These are phyloP conservation scores for Dinomys branickii DNA, from an alignment of 2,113 vertebrate genomes.

Conservation along the genomic window DNA sequence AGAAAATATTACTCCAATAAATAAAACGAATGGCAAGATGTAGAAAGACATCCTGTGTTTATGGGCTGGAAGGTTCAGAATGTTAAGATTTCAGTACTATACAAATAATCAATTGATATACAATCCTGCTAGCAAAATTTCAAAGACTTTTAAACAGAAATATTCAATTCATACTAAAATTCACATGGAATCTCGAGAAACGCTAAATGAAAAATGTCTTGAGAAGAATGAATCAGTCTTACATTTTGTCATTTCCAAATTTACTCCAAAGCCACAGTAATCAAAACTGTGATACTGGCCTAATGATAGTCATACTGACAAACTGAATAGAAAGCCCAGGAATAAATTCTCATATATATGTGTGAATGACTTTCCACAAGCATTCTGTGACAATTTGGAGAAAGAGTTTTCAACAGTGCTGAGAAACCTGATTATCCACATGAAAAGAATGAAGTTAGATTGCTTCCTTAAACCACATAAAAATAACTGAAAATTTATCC, in stretches of 20 bases:
- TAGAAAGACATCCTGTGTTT: neutral
- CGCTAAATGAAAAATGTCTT: no score
- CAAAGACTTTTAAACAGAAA: neutral
- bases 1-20: neutral
- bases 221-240: neutral
- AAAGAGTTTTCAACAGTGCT: neutral
- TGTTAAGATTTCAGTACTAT: neutral
- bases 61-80: neutral
- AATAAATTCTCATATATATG: neutral
- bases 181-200: neutral
- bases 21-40: neutral
- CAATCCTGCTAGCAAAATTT: neutral
- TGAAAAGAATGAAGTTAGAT: neutral
- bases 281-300: neutral
- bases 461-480: neutral
- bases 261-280: neutral
- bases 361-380: neutral
- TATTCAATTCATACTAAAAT: neutral
- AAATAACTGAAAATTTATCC: neutral
- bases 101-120: neutral
- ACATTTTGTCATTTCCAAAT: neutral
- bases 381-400: neutral
- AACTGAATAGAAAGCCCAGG: neutral
- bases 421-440: neutral
- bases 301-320: neutral